Percentiles rank a stretch among this genome's conserved stretches.
Conservation (phyloP, 2,888 invertebrate species). For the Apamea epomidion region DNA sequence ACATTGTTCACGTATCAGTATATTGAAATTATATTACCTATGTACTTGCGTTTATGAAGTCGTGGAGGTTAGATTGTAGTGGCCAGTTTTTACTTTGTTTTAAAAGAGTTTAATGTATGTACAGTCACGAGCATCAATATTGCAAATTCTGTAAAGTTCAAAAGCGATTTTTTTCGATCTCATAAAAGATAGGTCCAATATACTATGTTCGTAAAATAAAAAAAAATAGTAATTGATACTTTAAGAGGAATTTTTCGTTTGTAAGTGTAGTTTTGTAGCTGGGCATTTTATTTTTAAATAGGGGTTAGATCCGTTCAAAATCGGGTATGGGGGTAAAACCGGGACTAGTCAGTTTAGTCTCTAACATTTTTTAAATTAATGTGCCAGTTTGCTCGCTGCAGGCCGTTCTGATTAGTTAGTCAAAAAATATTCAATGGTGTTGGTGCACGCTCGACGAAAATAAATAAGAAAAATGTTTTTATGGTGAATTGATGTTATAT, state of each 20-base stretch:
- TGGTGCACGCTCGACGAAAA: too few relatives aligned
- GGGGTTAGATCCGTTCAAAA: too few relatives aligned
- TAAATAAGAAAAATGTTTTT: too few relatives aligned
- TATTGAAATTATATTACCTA: slow-evolving; percentile 65
- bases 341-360: too few relatives aligned
- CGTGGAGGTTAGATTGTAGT: slow-evolving; percentile 15
- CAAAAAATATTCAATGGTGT: too few relatives aligned
- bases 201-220: neutral
- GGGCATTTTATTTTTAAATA: too few relatives aligned
- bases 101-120: neutral
- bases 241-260: neutral
- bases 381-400: too few relatives aligned
- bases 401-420: too few relatives aligned
- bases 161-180: neutral
- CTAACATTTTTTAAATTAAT: too few relatives aligned
- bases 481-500: too few relatives aligned
- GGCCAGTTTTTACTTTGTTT: neutral
- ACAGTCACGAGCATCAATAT: neutral
- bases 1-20: slow-evolving; percentile 65
- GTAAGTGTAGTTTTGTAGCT: neutral
- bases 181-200: neutral
- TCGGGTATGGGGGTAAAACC: too few relatives aligned
- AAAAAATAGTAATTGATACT: neutral
- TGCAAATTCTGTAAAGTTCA: too few relatives aligned
- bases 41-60: slow-evolving; percentile 39